phyloP scores from a whole-genome alignment of 2,888 invertebrate genomes.

The Dolichopus griseipennis region DNA sequence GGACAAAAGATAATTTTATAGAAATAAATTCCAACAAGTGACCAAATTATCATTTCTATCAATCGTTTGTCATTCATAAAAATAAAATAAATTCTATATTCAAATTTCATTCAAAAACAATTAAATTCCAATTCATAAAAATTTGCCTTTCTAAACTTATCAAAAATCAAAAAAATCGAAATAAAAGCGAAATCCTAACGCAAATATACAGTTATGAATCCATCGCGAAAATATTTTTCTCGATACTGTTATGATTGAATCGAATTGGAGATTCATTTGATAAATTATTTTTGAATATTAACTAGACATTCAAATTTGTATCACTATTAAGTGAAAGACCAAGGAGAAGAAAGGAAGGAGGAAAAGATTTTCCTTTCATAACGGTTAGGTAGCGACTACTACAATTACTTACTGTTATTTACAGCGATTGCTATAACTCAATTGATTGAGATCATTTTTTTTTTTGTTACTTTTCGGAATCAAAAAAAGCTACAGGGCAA shows the following conservation, averaged over 20 bases:
- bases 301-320: neutral
- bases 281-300: neutral
- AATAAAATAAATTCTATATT: neutral
- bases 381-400: neutral
- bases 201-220: neutral
- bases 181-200: too few relatives aligned
- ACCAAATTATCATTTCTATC: neutral
- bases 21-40: neutral
- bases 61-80: neutral
- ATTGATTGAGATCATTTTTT: neutral
- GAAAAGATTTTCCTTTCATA: neutral
- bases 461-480: neutral
- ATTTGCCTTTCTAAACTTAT: neutral
- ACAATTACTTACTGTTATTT: neutral
- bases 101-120: slow-evolving; percentile 7
- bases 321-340: too few relatives aligned
- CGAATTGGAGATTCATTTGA: neutral
- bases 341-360: neutral
- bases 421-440: neutral
- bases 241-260: neutral
- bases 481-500: neutral
- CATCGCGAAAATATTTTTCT: neutral
- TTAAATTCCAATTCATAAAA: slow-evolving; percentile 10
- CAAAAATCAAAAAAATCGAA: too few relatives aligned
- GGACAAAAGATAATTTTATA: too few relatives aligned